Conservation (phyloP, 2,113 vertebrate genomes). For the Drymodes brunneopygia region DNA sequence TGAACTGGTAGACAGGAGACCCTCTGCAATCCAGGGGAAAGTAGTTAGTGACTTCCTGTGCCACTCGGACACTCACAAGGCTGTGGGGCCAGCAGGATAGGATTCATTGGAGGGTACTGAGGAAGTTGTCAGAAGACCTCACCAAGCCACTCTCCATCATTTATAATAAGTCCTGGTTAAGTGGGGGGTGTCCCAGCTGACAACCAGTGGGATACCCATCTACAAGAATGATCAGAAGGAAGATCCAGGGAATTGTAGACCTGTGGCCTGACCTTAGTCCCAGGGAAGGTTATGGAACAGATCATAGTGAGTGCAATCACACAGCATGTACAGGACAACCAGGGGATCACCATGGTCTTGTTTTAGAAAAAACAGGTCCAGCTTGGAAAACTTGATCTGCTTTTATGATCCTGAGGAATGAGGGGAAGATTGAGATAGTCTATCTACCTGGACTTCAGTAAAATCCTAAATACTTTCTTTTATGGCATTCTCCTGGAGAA, state of each 20-base stretch:
- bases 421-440: neutral
- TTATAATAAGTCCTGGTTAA: neutral
- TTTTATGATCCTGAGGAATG: neutral
- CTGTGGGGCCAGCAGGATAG: neutral
- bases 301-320: neutral
- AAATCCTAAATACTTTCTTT: neutral
- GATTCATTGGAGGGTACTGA: neutral
- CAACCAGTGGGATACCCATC: neutral
- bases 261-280: neutral
- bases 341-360: neutral
- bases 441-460: neutral
- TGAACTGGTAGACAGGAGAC: neutral
- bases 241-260: neutral
- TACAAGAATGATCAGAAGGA: neutral
- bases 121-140: neutral
- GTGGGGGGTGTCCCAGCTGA: accelerated
- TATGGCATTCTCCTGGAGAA: neutral
- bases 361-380: neutral
- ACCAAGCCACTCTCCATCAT: neutral
- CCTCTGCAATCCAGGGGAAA: neutral
- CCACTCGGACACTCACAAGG: neutral
- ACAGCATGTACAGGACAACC: neutral
- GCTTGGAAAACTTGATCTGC: neutral
- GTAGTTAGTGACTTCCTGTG: neutral
- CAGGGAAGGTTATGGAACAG: neutral